phyloP scores from a whole-genome alignment of 2,888 invertebrate species.

The Bugulina stolonifera region DNA sequence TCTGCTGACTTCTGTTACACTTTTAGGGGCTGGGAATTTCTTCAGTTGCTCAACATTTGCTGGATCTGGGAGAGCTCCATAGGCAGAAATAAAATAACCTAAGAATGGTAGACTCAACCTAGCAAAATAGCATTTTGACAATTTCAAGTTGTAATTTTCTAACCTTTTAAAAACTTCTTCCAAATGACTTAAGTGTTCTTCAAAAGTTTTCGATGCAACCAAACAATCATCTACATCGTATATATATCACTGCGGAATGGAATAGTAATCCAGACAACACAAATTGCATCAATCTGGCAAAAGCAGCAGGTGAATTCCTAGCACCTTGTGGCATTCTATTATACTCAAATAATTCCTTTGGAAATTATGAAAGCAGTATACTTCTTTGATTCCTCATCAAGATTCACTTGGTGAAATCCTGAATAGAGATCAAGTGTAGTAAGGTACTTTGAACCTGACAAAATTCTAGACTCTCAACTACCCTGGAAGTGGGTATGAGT shows the following conservation, averaged over 20 bases:
- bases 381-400: neutral
- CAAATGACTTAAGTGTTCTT: neutral
- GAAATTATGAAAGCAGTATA: neutral
- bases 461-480: neutral
- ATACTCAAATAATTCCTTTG: neutral
- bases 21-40: neutral
- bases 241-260: neutral
- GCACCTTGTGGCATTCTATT: neutral
- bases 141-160: neutral
- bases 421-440: no score
- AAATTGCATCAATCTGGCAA: neutral
- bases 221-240: neutral
- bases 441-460: neutral
- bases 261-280: neutral
- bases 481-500: neutral
- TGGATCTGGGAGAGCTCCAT: neutral
- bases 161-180: neutral
- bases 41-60: neutral
- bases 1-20: neutral
- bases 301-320: neutral
- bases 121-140: neutral
- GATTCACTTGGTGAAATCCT: neutral
- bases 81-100: neutral
- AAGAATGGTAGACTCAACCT: neutral
- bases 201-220: neutral